These are phyloP conservation scores for Lates calcarifer DNA, from an alignment of 2,113 vertebrate species.

Conservation along the genomic window DNA sequence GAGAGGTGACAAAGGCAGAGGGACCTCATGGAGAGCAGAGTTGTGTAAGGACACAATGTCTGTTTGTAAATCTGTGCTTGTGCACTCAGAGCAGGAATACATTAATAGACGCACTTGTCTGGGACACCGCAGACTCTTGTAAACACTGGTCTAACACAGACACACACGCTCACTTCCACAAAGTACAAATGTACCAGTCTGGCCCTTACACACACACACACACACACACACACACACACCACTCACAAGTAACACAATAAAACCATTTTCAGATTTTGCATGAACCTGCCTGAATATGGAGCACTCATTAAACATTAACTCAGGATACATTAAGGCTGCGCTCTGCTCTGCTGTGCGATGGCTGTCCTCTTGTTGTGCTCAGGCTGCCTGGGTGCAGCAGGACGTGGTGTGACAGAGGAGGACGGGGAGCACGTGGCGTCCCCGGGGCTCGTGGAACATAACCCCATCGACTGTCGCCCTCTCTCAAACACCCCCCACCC, in stretches of 20 bases:
- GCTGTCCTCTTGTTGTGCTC: conserved; percentile 58
- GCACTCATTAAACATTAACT: conserved; percentile 82
- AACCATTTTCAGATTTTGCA: conserved; percentile 80
- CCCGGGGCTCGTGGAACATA: conserved; percentile 71
- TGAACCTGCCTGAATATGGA: conserved; percentile 70
- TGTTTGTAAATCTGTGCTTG: conserved; percentile 79
- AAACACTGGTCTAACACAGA: conserved; percentile 73
- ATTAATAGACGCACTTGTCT: conserved; percentile 81
- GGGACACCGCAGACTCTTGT: conserved; percentile 69
- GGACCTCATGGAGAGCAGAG: conserved; percentile 70
- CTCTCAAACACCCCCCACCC: conserved; percentile 8
- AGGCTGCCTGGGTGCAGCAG: conserved; percentile 49
- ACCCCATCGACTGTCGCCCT: conserved; percentile 57
- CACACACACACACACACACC: conserved; percentile 6
- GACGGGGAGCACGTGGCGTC: conserved; percentile 67
- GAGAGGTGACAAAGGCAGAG: conserved; percentile 59
- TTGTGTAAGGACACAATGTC: conserved; percentile 65
- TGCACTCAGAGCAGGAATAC: conserved; percentile 77
- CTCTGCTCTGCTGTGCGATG: conserved; percentile 29
- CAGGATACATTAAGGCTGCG: conserved; percentile 70
- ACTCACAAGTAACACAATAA: conserved; percentile 75
- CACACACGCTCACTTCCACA: conserved; percentile 10
- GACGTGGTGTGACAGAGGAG: conserved; percentile 63
- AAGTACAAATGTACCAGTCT: conserved; percentile 66
- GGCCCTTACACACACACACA: not conserved